A percentile compares a stretch with the other conserved stretches of the same genome.
Conservation (phyloP, 2,113 vertebrate genomes). For the Apistogramma diplotaenia region DNA sequence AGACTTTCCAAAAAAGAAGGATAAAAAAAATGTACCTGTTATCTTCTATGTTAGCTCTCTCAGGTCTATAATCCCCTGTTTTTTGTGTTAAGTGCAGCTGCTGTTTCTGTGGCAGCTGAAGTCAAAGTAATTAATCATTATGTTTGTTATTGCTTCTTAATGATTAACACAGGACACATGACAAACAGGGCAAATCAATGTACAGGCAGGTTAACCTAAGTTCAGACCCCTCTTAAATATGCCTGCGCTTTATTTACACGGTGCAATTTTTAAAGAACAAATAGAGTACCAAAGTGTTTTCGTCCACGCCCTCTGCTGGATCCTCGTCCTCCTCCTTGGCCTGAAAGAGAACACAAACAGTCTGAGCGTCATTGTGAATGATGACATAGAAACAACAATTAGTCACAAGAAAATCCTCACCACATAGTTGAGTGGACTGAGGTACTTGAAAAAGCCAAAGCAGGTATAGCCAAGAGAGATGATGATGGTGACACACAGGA, state of each 20-base stretch:
- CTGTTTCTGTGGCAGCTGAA: background rate
- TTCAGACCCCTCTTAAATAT: background rate
- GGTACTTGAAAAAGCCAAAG: conserved; percentile 89
- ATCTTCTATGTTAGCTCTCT: background rate
- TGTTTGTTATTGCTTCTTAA: background rate
- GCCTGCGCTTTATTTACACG: background rate
- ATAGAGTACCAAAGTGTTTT: conserved; percentile 50
- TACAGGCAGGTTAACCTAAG: background rate
- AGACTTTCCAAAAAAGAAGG: background rate
- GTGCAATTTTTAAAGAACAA: conserved; percentile 2
- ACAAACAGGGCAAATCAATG: background rate
- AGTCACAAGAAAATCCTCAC: conserved; percentile 67
- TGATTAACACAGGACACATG: background rate
- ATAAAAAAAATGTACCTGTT: background rate
- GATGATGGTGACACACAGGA: conserved; percentile 82
- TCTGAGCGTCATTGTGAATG: background rate
- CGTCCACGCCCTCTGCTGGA: conserved; percentile 22
- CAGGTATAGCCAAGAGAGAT: conserved; percentile 83
- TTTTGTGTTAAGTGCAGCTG: background rate
- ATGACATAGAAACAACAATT: background rate
- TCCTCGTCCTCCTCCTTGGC: conserved; percentile 67
- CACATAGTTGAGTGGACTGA: conserved; percentile 87
- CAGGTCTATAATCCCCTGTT: background rate
- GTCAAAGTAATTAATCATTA: background rate
- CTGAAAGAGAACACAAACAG: conserved; percentile 39